Base-by-base conservation (phyloP, 2,113 vertebrate species). In the Mus spicilegus region DNA sequence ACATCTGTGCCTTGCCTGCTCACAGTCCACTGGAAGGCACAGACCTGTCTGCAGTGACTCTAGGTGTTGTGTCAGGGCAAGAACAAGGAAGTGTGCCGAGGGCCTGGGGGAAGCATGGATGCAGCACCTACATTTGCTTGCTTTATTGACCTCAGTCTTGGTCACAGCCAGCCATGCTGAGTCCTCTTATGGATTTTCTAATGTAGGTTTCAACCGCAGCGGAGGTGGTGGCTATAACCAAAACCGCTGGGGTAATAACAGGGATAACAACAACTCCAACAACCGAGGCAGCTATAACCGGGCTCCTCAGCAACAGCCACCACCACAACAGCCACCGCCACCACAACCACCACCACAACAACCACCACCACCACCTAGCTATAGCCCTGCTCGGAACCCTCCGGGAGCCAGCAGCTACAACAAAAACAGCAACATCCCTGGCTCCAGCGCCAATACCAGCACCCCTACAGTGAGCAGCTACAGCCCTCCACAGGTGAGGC, bases 221-320 rank as follows among this genome's bases (percentile, higher is more conserved):
- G 98, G 97, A 76, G 96, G 97, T 26, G 97, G 99, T 46, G 97
- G 98, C 97, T 99, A 99, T 78, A 99, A 92, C 96, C 99, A 99
- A 97, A 99, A 98, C 97, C 99, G 99, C 49, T 99, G 99, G 99
- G 99, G 99, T 70, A 98, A 96, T 26, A 97, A 93, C 97, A 98
- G 99, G 33, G 99, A 99, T 63, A 98, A 98, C 82, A 98, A 98
- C 96, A 98, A 98, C 46, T 99, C 99, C 33, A 89, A 98, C 72
- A 98, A 98, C 10, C 98, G 99, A 42, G 98, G 99, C 80, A 99
- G 99, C 95, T 99, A 99, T 90, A 99, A 97, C 96, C 99, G 99
- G 97, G 98, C 81, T 97, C 99, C 98, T 94, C 99, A 98, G 96
- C 98, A 97, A 91, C 96, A 99, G 96, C 98, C 99, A 49, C 98